Evolutionary conservation across 1,140 invertebrate genomes (phyloP).

Genomic region (Drosophila subobscura): DNA sequence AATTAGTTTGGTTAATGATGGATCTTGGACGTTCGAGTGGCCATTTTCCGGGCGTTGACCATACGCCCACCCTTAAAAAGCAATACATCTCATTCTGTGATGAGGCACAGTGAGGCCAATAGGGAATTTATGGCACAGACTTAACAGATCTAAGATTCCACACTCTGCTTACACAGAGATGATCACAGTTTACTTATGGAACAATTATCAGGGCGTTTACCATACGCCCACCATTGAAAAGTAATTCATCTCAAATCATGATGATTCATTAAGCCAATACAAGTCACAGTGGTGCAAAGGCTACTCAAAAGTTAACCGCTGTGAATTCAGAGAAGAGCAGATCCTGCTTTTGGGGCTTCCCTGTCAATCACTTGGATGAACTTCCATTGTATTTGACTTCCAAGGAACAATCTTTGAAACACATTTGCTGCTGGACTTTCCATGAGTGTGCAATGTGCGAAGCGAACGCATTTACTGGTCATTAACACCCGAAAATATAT

Average conservation of each 20-base stretch:
- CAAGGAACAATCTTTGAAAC: slow-evolving; percentile 19
- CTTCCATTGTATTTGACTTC: no score
- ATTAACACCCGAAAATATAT: slow-evolving; percentile 55
- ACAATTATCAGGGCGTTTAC: slow-evolving; percentile 31
- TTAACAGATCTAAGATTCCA: no score
- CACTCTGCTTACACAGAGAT: no score
- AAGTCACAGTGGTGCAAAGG: no score
- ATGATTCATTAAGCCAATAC: no score
- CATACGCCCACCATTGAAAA: slow-evolving; percentile 31
- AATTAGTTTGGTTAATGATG: slow-evolving; percentile 13
- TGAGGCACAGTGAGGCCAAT: no score
- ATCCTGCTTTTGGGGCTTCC: no score
- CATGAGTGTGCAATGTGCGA: slow-evolving; percentile 17
- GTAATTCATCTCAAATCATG: slow-evolving; percentile 1
- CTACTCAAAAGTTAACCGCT: no score
- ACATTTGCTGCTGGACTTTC: slow-evolving; percentile 30
- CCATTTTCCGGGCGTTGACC: slow-evolving; percentile 38
- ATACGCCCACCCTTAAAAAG: slow-evolving; percentile 29
- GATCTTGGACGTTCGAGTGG: background rate
- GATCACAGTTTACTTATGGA: no score
- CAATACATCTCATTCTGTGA: background rate
- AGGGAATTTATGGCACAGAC: no score
- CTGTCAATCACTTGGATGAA: no score
- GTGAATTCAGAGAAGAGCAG: no score
- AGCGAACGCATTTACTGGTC: slow-evolving; percentile 39